These are phyloP conservation scores for Hydrochoerus hydrochaeris DNA, from an alignment of 2,113 vertebrate species.

Conservation along the genomic window DNA sequence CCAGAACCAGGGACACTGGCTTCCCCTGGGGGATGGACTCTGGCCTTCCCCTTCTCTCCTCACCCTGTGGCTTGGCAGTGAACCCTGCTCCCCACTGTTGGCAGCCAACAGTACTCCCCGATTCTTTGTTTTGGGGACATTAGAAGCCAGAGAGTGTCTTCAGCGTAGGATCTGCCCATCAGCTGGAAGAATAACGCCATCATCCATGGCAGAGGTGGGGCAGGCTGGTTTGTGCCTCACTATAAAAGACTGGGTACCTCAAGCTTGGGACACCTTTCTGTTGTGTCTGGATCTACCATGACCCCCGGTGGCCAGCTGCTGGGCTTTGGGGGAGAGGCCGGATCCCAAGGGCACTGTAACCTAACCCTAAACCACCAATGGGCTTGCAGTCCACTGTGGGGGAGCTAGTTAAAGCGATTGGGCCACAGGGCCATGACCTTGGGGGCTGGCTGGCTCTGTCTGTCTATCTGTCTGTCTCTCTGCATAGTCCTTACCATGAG, in stretches of 20 bases:
- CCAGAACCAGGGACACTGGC: accelerated
- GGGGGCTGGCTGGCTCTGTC: neutral
- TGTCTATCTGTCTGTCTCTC: neutral
- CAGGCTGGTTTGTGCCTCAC: neutral
- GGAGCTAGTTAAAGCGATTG: neutral
- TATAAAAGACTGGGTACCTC: neutral
- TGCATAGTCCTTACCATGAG: neutral
- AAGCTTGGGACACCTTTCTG: neutral
- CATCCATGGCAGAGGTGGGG: accelerated
- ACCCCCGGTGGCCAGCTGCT: neutral
- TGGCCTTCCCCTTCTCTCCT: too few relatives aligned
- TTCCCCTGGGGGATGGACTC: accelerated
- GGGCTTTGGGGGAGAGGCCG: neutral
- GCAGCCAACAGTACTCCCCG: accelerated
- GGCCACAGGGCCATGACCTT: neutral
- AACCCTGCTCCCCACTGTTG: accelerated
- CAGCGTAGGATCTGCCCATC: too few relatives aligned
- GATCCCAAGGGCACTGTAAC: neutral
- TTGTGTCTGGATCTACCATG: neutral
- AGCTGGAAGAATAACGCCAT: accelerated
- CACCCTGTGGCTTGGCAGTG: too few relatives aligned
- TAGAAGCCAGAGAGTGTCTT: accelerated
- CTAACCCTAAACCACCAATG: neutral
- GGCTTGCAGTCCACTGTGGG: neutral
- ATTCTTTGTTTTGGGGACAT: too few relatives aligned